phyloP scores from a whole-genome alignment of 2,797 vertebrate genomes.

The Delichon dasypus region DNA sequence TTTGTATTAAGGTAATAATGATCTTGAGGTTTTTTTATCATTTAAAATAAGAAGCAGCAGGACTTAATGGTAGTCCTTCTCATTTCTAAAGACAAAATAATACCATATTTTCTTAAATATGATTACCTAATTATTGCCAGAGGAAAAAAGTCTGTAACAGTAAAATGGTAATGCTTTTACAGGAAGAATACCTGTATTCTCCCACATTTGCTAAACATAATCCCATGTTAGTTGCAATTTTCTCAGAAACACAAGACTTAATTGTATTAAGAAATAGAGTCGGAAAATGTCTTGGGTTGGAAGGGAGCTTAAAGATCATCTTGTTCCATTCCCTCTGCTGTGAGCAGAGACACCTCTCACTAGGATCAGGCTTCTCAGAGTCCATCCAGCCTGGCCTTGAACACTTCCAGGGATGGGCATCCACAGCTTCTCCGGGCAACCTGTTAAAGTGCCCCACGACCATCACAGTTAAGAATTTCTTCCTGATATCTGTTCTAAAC shows the following conservation, averaged over 20 bases:
- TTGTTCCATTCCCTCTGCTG: background rate
- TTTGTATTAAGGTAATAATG: background rate
- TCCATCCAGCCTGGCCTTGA: background rate
- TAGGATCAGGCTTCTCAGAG: background rate
- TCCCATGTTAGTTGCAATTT: slow-evolving; percentile 63
- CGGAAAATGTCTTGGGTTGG: background rate
- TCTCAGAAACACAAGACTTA: slow-evolving; percentile 52
- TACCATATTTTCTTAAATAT: slow-evolving; percentile 3
- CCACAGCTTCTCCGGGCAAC: accelerated
- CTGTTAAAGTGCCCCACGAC: background rate
- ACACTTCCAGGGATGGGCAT: background rate
- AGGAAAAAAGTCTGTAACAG: background rate
- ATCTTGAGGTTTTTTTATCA: background rate
- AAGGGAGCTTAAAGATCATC: background rate
- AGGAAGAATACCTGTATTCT: slow-evolving; percentile 53
- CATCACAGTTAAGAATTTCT: background rate
- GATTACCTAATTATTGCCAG: slow-evolving; percentile 27
- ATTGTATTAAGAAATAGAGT: slow-evolving; percentile 13
- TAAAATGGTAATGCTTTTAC: slow-evolving; percentile 44
- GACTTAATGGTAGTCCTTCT: background rate
- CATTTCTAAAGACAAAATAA: slow-evolving; percentile 46
- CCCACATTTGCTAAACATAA: slow-evolving; percentile 20
- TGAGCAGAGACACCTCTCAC: background rate
- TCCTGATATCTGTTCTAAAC: background rate
- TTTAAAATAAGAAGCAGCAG: slow-evolving; percentile 5